phyloP scores from a whole-genome alignment of 2,113 vertebrate genomes.

The Eulemur rufifrons region DNA sequence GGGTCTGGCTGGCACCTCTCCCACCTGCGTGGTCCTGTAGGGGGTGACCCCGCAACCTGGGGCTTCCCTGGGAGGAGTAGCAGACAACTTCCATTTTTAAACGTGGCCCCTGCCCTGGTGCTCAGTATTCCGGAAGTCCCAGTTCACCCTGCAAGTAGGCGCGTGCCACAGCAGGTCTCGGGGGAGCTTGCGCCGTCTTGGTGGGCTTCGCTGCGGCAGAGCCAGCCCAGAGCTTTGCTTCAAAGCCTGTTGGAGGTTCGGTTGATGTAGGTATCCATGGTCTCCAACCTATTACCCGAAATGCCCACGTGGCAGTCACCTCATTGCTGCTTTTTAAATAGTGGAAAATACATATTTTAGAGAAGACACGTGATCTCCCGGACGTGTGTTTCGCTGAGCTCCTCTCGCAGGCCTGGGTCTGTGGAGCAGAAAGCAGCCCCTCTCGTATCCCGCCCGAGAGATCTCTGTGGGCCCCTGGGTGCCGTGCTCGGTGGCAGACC shows the following conservation, averaged over 20 bases:
- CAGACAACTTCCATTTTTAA: fast-evolving
- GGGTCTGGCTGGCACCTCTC: no score
- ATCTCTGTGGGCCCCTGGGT: neutral
- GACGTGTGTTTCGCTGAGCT: neutral
- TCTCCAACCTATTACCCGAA: no score
- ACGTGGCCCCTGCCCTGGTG: fast-evolving
- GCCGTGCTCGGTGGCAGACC: neutral
- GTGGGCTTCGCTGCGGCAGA: neutral
- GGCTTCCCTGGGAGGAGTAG: fast-evolving
- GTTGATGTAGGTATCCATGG: fast-evolving
- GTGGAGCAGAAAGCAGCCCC: neutral
- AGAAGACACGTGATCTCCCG: neutral
- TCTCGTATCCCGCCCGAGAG: neutral
- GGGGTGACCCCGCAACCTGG: no score
- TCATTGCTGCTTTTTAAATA: neutral
- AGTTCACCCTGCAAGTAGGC: fast-evolving
- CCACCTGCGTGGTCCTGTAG: neutral
- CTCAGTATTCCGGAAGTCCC: neutral
- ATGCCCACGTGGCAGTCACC: fast-evolving
- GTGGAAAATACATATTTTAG: neutral
- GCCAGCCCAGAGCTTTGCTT: fast-evolving
- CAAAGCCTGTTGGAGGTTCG: neutral
- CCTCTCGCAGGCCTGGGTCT: neutral
- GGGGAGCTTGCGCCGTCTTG: fast-evolving
- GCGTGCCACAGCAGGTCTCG: fast-evolving